Percentiles rank a stretch among this genome's conserved stretches.
Evolutionary conservation across 2,797 vertebrate genomes (phyloP).

Genomic region (Tangara arthus): DNA sequence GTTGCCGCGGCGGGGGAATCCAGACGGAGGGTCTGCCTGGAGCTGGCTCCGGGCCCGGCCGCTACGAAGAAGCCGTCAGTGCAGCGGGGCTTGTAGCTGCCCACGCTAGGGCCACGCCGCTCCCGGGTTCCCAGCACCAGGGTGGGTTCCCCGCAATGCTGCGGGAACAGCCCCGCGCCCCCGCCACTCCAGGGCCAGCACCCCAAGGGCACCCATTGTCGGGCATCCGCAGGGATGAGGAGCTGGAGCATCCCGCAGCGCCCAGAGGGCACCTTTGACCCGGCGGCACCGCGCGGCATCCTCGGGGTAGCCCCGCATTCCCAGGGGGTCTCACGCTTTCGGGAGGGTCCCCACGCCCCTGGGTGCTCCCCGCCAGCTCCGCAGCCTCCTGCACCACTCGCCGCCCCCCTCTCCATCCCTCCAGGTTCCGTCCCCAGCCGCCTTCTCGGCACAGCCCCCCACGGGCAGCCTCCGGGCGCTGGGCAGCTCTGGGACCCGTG

Average conservation of each 20-base stretch:
- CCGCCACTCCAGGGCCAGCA: neutral
- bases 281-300: neutral
- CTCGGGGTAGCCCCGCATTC: neutral
- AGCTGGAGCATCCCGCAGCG: neutral
- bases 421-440: neutral
- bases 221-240: neutral
- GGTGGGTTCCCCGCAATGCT: neutral
- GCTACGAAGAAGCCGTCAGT: neutral
- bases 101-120: neutral
- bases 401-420: neutral
- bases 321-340: neutral
- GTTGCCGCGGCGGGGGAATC: neutral
- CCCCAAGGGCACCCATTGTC: neutral
- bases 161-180: neutral
- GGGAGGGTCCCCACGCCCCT: neutral
- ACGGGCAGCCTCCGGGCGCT: neutral
- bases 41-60: conserved; percentile 17
- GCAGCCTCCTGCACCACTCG: neutral
- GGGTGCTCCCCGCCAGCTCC: neutral
- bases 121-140: neutral
- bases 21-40: neutral
- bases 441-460: neutral
- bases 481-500: neutral
- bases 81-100: neutral
- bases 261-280: neutral